Percentiles rank a stretch among this genome's conserved stretches.
These are phyloP conservation scores for Druon quercuslanigerum DNA, from an alignment of 1,140 invertebrate genomes.

Conservation along the genomic window DNA sequence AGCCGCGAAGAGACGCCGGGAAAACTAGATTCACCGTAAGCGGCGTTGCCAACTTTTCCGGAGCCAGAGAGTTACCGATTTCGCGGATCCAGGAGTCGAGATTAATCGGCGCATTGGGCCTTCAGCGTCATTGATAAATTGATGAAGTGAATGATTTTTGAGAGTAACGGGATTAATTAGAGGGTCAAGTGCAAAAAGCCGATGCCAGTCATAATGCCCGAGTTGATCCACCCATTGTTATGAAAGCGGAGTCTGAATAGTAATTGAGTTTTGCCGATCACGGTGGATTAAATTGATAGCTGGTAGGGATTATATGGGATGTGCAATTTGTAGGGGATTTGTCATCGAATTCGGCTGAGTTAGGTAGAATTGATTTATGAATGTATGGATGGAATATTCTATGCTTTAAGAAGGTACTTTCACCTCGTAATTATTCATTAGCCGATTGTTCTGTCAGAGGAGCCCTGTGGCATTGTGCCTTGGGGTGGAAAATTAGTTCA, in stretches of 20 bases:
- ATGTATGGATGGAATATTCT: background rate
- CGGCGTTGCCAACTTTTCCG: constrained; percentile 21
- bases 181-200: too few relatives aligned
- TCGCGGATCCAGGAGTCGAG: too few relatives aligned
- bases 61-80: background rate
- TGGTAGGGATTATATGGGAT: background rate
- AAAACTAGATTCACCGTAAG: constrained; percentile 25
- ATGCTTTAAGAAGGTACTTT: background rate
- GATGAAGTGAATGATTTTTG: too few relatives aligned
- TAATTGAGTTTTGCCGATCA: constrained; percentile 13
- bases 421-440: constrained; percentile 13
- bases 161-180: too few relatives aligned
- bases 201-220: too few relatives aligned
- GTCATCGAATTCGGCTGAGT: background rate
- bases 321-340: background rate
- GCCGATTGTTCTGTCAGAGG: background rate
- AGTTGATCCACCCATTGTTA: background rate
- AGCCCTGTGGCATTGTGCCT: background rate
- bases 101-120: too few relatives aligned
- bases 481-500: background rate
- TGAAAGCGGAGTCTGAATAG: background rate
- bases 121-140: too few relatives aligned
- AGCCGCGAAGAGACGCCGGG: constrained; percentile 33
- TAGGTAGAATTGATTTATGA: constrained; percentile 6
- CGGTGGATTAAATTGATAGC: background rate